A percentile compares a stretch with the other conserved stretches of the same genome.
These are phyloP conservation scores for Halisarca cf. caerulea DNA, from an alignment of 37 sponge, comb jelly and placozoan genomes.

Conservation along the genomic window DNA sequence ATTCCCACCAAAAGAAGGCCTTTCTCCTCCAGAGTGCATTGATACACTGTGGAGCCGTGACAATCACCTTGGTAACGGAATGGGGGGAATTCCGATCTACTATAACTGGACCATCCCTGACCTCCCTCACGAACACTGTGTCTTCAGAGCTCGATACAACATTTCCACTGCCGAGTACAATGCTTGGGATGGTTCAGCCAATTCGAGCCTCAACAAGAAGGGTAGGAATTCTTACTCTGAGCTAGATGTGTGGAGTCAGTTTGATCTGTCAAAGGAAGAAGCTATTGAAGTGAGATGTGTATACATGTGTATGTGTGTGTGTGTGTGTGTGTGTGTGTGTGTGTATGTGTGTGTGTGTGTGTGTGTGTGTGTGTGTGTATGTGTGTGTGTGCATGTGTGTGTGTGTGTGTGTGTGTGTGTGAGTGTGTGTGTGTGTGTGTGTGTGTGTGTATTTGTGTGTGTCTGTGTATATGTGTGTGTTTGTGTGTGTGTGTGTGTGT, in stretches of 20 bases:
- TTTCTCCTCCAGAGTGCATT: slow-evolving; percentile 85
- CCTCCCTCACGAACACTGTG: slow-evolving; percentile 81
- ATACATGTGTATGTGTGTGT: background rate
- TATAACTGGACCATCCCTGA: slow-evolving; percentile 99
- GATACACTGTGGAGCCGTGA: slow-evolving; percentile 88
- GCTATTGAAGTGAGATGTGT: slow-evolving; percentile 59
- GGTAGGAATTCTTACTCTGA: slow-evolving; percentile 2
- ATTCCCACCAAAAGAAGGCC: slow-evolving; percentile 39
- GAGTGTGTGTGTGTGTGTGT: slow-evolving; percentile 6
- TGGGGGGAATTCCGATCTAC: slow-evolving; percentile 83
- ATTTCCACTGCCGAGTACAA: slow-evolving; percentile 93
- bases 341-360: too few species aligned
- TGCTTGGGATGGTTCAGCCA: slow-evolving; percentile 60
- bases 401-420: background rate
- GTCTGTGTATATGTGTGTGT: too few species aligned
- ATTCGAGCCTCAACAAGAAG: slow-evolving; percentile 32
- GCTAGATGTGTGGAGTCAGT: slow-evolving; percentile 36
- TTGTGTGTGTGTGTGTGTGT: too few species aligned
- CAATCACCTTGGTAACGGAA: slow-evolving; percentile 96
- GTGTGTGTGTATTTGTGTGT: too few species aligned
- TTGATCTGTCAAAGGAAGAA: slow-evolving; percentile 33
- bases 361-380: too few species aligned
- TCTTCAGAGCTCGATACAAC: slow-evolving; percentile 94
- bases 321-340: background rate
- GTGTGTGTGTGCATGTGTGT: background rate